A percentile compares a stretch with the other conserved stretches of the same genome.
Conservation (phyloP, 2,113 vertebrate species). For the Hippopotamus amphibius region DNA sequence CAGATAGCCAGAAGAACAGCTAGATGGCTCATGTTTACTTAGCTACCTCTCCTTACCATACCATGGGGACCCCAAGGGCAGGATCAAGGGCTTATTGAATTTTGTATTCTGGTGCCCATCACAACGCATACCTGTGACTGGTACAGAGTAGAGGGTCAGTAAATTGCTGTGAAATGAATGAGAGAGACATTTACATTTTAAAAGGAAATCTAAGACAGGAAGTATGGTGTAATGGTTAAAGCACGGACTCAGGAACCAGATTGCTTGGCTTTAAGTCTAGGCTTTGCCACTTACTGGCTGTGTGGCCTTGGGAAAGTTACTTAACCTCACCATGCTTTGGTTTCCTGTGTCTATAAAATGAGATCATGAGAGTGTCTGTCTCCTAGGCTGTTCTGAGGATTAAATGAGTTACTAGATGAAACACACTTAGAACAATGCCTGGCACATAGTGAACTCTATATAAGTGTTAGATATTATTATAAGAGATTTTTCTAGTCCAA, state of each 20-base stretch:
- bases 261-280: neutral
- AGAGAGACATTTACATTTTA: neutral
- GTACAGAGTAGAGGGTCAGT: neutral
- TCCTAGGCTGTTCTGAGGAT: neutral
- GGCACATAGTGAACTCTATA: neutral
- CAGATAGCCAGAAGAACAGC: neutral
- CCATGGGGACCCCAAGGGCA: neutral
- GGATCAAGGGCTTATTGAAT: neutral
- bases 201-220: neutral
- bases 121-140: neutral
- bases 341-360: slow-evolving; percentile 10
- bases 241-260: neutral
- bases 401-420: neutral
- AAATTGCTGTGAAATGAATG: neutral
- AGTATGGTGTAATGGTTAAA: neutral
- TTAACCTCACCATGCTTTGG: slow-evolving; percentile 35
- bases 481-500: neutral
- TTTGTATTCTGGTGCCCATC: neutral
- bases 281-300: neutral
- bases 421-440: neutral
- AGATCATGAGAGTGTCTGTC: neutral
- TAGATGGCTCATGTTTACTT: neutral
- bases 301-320: slow-evolving; percentile 1
- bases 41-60: neutral
- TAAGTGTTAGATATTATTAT: neutral